Conservation (phyloP, 2,113 vertebrate species). For the Canis aureus region DNA sequence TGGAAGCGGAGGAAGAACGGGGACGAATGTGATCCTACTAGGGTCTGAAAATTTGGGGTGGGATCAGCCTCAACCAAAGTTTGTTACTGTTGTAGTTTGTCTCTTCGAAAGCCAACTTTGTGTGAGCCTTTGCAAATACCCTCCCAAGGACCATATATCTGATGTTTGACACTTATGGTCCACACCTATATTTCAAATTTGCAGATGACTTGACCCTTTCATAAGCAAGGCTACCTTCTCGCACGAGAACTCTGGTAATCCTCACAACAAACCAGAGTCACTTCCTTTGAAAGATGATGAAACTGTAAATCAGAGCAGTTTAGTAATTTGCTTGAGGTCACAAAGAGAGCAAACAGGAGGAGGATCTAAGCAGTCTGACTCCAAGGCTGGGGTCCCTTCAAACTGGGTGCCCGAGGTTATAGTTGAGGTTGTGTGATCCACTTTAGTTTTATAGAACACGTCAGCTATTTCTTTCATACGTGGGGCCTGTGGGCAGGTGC, state of each 20-base stretch:
- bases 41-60: neutral
- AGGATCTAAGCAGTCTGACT: neutral
- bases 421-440: neutral
- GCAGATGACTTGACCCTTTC: neutral
- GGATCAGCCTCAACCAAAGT: neutral
- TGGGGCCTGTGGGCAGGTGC: neutral
- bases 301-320: neutral
- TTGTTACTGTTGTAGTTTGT: neutral
- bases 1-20: neutral
- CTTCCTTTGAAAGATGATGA: neutral
- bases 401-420: neutral
- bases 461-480: neutral
- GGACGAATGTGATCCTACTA: neutral
- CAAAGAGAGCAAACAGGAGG: neutral
- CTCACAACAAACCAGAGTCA: neutral
- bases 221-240: neutral
- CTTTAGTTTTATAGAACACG: neutral
- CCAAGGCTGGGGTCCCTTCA: neutral
- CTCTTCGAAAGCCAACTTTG: conserved; percentile 10
- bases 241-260: neutral
- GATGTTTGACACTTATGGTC: neutral
- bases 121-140: neutral
- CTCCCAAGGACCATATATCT: neutral
- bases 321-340: neutral
- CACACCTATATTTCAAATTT: neutral